Conservation (phyloP, 2,113 vertebrate genomes). For the Genyomyrus donnyi region DNA sequence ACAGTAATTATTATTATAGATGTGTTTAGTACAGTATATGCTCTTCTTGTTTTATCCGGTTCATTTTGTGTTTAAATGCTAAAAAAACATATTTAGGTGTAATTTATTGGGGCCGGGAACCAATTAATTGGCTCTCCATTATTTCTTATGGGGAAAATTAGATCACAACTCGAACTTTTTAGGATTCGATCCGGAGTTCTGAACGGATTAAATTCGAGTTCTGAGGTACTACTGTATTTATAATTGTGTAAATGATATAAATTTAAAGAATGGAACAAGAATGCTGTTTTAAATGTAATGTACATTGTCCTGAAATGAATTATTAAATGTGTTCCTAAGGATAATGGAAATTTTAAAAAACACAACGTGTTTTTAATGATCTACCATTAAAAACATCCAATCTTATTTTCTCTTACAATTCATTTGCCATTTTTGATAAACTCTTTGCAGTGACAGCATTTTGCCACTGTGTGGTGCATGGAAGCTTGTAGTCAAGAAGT, state of each 20-base stretch:
- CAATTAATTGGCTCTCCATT: no score
- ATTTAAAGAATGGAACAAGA: background rate
- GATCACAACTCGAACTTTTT: no score
- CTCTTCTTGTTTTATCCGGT: no score
- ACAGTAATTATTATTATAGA: no score
- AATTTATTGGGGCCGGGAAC: no score
- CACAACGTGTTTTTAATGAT: background rate
- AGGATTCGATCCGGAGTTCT: no score
- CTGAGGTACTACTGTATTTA: background rate
- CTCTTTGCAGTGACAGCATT: slow-evolving; percentile 34
- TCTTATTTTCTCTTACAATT: background rate
- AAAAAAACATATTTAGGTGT: no score
- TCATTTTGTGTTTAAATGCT: no score
- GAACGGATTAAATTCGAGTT: no score
- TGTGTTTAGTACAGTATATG: no score
- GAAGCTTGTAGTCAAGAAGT: background rate
- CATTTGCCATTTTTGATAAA: background rate
- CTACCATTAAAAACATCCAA: background rate
- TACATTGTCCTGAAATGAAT: background rate
- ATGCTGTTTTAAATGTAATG: background rate
- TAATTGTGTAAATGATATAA: background rate
- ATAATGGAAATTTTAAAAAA: background rate
- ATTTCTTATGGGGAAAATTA: no score
- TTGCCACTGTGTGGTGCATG: slow-evolving; percentile 51
- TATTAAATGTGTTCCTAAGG: background rate